Percentiles rank a stretch among this genome's conserved stretches.
Conservation (phyloP, 2,113 vertebrate species). For the Odocoileus hemionus region DNA sequence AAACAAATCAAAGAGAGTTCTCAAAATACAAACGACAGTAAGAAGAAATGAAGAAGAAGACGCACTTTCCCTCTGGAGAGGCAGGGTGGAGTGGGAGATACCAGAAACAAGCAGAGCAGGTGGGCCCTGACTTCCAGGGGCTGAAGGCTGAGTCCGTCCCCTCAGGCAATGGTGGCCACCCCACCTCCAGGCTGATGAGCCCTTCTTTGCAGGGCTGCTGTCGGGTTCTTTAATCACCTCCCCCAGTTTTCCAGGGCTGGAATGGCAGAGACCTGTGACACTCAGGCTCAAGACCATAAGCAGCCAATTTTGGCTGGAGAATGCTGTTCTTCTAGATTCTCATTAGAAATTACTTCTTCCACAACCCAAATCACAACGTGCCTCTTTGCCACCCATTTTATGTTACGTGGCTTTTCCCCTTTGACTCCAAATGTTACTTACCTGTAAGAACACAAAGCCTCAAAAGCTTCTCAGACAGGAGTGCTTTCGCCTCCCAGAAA, state of each 20-base stretch:
- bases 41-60: neutral
- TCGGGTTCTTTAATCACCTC: neutral
- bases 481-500: neutral
- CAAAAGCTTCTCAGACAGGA: neutral
- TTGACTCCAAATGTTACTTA: neutral
- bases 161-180: neutral
- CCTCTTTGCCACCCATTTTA: neutral
- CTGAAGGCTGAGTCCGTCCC: neutral
- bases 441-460: neutral
- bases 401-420: neutral
- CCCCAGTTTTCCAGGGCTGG: accelerated
- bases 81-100: no score
- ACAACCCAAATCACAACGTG: neutral
- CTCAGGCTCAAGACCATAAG: neutral
- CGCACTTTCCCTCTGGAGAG: neutral
- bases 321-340: neutral
- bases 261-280: neutral
- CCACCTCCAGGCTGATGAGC: neutral
- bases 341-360: neutral
- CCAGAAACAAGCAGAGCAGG: neutral
- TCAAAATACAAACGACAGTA: neutral
- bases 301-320: neutral
- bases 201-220: neutral
- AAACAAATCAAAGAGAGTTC: neutral
- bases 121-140: no score